Conservation (phyloP, 2,797 vertebrate genomes). For the Epinephelus awoara region DNA sequence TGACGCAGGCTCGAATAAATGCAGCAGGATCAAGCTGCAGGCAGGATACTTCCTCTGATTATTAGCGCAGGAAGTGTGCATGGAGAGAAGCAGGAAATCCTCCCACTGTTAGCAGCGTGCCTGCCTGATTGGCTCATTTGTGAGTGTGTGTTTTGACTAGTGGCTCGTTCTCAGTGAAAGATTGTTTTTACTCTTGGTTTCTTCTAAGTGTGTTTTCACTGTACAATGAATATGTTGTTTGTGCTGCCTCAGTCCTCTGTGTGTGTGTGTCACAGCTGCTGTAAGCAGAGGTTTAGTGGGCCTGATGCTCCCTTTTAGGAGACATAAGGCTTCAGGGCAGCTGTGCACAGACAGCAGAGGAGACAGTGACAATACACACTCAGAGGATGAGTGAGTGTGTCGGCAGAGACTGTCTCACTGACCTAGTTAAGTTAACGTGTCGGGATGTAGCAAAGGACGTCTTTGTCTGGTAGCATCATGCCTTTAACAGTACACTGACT, state of each 20-base stretch:
- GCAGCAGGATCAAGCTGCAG: constrained; percentile 69
- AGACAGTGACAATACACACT: constrained; percentile 18
- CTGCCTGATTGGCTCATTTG: constrained; percentile 53
- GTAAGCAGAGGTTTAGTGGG: constrained; percentile 1
- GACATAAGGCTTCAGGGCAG: constrained; percentile 24
- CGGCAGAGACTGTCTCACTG: constrained; percentile 23
- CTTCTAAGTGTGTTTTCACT: not conserved
- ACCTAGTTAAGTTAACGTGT: constrained; percentile 36
- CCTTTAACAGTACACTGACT: not conserved
- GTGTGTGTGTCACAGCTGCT: constrained; percentile 27
- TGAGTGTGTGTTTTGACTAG: constrained; percentile 20
- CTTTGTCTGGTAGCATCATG: constrained; percentile 16
- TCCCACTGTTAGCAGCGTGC: constrained; percentile 82
- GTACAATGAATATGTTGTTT: not conserved
- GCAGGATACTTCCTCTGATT: constrained; percentile 92
- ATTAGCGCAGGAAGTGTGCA: constrained; percentile 89
- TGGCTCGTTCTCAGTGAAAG: not conserved
- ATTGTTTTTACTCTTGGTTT: not conserved
- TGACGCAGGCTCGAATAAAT: constrained; percentile 18
- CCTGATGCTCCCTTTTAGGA: constrained; percentile 23
- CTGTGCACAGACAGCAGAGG: constrained; percentile 27
- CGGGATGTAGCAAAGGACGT: constrained; percentile 4
- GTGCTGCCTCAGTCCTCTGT: not conserved
- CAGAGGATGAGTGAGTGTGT: constrained; percentile 11
- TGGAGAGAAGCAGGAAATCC: constrained; percentile 89